Conservation (phyloP, 2,113 vertebrate genomes). For the Trichechus manatus region DNA sequence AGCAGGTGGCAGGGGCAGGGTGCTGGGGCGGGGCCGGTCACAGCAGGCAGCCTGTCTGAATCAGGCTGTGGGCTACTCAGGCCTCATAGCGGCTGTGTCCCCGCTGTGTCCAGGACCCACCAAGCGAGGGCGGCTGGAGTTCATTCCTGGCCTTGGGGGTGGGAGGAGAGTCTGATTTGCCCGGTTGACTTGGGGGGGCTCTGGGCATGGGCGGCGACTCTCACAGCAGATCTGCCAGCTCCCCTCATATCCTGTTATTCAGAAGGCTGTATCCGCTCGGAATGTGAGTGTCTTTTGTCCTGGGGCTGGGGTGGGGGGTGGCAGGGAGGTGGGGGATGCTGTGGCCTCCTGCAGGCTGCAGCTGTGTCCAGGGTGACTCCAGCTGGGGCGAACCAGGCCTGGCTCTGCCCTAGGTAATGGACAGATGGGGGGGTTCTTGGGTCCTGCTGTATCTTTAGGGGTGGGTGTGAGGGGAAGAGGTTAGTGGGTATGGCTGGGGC, state of each 20-base stretch:
- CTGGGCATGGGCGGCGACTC: conserved; percentile 74
- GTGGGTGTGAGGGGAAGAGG: background rate
- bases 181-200: conserved; percentile 61
- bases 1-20: background rate
- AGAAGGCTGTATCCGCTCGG: conserved; percentile 60
- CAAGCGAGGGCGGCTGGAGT: background rate
- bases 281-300: conserved; percentile 79
- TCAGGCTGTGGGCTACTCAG: no score
- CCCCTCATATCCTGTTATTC: conserved; percentile 83
- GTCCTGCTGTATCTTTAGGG: conserved; percentile 19
- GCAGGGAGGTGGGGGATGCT: background rate
- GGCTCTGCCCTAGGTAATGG: conserved; percentile 65
- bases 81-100: background rate
- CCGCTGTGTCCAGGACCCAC: background rate
- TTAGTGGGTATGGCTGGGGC: background rate
- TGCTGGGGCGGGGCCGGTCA: background rate
- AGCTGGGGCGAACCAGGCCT: conserved; percentile 34
- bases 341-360: conserved; percentile 34
- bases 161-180: conserved; percentile 63
- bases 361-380: conserved; percentile 47
- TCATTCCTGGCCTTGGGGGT: conserved; percentile 58
- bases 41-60: background rate
- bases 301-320: background rate
- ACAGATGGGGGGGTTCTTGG: background rate
- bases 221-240: conserved; percentile 65